Evolutionary conservation across 37 sponge, comb jelly and placozoan genomes (phyloP).

Genomic region (Ephydatia muelleri): DNA sequence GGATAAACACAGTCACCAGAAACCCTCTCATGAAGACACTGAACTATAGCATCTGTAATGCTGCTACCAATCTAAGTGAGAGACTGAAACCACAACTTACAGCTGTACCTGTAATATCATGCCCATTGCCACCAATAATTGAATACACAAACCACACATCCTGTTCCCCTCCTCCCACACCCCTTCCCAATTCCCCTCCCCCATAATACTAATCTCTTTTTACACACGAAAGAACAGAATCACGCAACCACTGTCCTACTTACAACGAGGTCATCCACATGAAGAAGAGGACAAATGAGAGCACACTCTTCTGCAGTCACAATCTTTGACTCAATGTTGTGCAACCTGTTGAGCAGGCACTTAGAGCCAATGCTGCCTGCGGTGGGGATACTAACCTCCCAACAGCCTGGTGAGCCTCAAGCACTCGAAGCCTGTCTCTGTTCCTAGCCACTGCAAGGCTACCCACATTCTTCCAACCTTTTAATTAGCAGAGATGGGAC

Average conservation of each 20-base stretch:
- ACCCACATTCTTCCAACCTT: constrained; percentile 59
- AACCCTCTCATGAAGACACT: not conserved
- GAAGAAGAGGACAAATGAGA: constrained; percentile 68
- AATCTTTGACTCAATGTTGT: constrained; percentile 64
- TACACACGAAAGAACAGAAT: not conserved
- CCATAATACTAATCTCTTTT: too few relatives aligned
- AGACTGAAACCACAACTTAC: too few relatives aligned
- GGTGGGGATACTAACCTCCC: constrained; percentile 27
- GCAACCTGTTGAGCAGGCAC: constrained; percentile 25
- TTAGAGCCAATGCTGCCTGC: too few relatives aligned
- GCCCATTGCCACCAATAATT: too few relatives aligned
- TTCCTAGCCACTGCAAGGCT: constrained; percentile 64
- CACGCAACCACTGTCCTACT: not conserved
- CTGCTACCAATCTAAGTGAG: not conserved
- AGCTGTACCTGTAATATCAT: too few relatives aligned
- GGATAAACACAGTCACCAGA: not conserved
- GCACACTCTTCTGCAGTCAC: constrained; percentile 59
- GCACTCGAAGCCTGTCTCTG: constrained; percentile 53
- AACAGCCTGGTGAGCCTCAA: constrained; percentile 21
- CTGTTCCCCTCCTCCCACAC: too few relatives aligned
- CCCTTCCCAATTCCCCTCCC: too few relatives aligned
- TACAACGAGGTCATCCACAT: constrained; percentile 61
- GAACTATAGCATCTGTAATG: not conserved
- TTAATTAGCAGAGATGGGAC: not conserved
- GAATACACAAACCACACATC: too few relatives aligned